phyloP scores from a whole-genome alignment of 2,113 vertebrate genomes.

The Mesoclemmys tuberculata region DNA sequence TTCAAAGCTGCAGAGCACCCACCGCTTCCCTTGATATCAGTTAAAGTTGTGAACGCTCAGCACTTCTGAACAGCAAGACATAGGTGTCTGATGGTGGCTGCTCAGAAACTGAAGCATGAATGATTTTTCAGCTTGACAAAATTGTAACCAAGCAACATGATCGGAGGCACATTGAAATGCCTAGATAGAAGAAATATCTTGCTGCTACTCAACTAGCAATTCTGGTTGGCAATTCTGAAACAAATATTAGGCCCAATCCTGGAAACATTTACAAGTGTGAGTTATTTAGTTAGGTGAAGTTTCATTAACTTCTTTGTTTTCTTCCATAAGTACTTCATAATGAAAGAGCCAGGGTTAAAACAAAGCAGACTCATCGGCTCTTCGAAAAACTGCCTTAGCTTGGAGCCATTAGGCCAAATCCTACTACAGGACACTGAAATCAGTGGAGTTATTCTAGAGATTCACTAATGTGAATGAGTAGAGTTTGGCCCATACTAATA shows the following conservation, averaged over 20 bases:
- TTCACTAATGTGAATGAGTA: background rate
- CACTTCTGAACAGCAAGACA: fast-evolving
- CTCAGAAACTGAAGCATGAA: fast-evolving
- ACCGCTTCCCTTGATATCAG: background rate
- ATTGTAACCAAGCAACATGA: fast-evolving
- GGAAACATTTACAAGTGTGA: fast-evolving
- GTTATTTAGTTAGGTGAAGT: background rate
- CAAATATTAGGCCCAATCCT: fast-evolving
- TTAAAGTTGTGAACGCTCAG: background rate
- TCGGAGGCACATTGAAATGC: fast-evolving
- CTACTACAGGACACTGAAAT: background rate
- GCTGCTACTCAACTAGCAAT: background rate
- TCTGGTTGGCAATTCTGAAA: fast-evolving
- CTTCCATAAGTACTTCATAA: background rate
- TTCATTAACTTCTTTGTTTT: background rate
- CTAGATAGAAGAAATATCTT: background rate
- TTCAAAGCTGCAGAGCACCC: background rate
- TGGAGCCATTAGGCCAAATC: background rate
- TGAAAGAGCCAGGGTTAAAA: background rate
- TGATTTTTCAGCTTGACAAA: fast-evolving
- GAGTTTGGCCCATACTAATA: background rate
- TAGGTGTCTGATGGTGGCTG: fast-evolving
- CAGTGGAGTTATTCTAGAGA: background rate
- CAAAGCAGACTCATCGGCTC: background rate
- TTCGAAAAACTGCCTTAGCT: background rate